phyloP scores from a whole-genome alignment of 1,140 invertebrate species.

The Popillia japonica region DNA sequence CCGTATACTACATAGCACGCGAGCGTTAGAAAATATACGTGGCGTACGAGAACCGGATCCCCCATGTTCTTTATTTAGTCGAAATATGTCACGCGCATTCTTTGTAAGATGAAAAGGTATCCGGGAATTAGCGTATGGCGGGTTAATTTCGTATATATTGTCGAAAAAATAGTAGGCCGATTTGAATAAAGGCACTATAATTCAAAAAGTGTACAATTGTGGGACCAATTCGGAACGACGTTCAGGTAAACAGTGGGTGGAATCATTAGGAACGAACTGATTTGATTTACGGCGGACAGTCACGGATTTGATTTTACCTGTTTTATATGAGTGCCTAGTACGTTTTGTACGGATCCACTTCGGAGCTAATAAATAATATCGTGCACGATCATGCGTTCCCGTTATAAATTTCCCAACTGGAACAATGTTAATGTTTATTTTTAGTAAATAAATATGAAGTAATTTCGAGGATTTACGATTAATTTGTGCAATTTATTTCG shows the following conservation, averaged over 20 bases:
- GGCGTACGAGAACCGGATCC: not conserved
- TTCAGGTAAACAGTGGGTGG: slow-evolving; percentile 30
- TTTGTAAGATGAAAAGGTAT: not conserved
- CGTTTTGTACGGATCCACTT: slow-evolving; percentile 31
- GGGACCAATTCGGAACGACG: slow-evolving; percentile 22
- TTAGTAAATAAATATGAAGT: slow-evolving; percentile 22
- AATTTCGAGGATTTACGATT: slow-evolving; percentile 8
- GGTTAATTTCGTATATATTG: slow-evolving; percentile 25
- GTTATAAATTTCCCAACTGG: not conserved
- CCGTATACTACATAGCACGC: not conserved
- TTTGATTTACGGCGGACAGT: slow-evolving; percentile 5
- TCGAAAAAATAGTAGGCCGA: slow-evolving; percentile 13
- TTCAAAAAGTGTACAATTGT: slow-evolving; percentile 24
- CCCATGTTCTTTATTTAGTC: not conserved
- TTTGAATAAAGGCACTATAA: slow-evolving; percentile 24
- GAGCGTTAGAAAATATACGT: not conserved
- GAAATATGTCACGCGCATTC: not conserved
- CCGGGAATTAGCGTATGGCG: not conserved
- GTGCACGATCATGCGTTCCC: not conserved
- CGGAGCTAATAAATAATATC: not conserved
- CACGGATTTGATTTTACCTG: slow-evolving; percentile 4
- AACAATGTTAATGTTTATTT: not conserved
- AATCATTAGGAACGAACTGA: slow-evolving; percentile 13
- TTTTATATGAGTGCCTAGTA: slow-evolving; percentile 19
- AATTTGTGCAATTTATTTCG: not conserved